phyloP scores from a whole-genome alignment of 2,888 invertebrate species.

The Gonocerus acuteangulatus region DNA sequence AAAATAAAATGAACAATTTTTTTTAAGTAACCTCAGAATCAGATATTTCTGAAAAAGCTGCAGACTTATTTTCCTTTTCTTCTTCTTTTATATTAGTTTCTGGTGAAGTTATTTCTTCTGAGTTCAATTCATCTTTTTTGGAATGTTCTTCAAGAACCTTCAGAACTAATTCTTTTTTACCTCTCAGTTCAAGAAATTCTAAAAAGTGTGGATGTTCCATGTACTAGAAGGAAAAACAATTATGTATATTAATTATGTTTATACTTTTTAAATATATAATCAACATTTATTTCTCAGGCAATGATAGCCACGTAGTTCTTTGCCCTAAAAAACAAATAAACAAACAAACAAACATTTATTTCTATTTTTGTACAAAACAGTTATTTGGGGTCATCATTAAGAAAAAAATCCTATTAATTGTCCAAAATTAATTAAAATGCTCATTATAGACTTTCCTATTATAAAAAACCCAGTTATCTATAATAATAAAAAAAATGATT shows the following conservation, averaged over 20 bases:
- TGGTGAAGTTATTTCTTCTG: conserved; percentile 31
- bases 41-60: conserved; percentile 62
- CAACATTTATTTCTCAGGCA: no score
- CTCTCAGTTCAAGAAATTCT: conserved; percentile 82
- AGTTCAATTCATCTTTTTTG: conserved; percentile 37
- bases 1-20: neutral
- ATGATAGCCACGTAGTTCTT: no score
- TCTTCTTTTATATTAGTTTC: conserved; percentile 40
- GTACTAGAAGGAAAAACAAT: conserved; percentile 50
- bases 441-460: no score
- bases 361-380: no score
- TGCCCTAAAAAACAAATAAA: no score
- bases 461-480: no score
- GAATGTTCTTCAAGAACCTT: conserved; percentile 37
- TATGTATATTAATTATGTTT: no score
- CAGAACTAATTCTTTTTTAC: conserved; percentile 47
- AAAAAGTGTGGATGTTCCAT: conserved; percentile 82
- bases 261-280: neutral
- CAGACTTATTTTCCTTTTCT: conserved; percentile 34
- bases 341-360: no score
- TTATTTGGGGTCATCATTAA: no score
- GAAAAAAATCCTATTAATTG: no score
- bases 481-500: no score
- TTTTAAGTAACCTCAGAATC: conserved; percentile 56
- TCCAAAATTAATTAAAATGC: no score